Evolutionary conservation across 92 coral and sea anemone species (phyloP), one percentile per base, ranked within the genome.

Genomic region (Umimayanthus chanpuru): DNA sequence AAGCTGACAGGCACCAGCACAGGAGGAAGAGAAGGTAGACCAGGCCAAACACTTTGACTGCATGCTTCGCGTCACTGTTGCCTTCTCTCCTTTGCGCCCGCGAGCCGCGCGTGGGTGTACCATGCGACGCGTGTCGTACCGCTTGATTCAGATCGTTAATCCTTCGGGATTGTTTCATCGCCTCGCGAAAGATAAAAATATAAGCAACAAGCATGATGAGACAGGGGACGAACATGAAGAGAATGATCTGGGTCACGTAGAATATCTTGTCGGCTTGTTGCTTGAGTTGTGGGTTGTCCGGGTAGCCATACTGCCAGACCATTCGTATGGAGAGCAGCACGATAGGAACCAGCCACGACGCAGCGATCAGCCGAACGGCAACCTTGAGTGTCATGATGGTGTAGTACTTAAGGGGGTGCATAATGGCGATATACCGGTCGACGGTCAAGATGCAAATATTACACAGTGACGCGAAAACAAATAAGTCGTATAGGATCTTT

Each of bases 1-100:
- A 94, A 0, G 98, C 98, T 8, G 98, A 94, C 90, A 94, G 82
- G 49, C 91, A 78, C 98, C 98, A 94, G 44, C 95, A 91, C 14
- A 93, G 82, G 9, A 93, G 89, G 76, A 94, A 94, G 86, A 94
- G 50, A 15, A 94, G 55, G 30, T 89, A 93, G 5, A 94, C 98
- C 14, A 94, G 92, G 39, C 98, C 98, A 81, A 93, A 94, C 36
- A 94, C 98, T 87, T 94, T 93, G 82, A 94, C 84, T 8, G 98
- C 93, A 23, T 93, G 92, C 73, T 84, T 93, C 0, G 98, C 98
- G 77, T 94, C 98, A 65, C 18, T 55, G 44, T 90, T 91, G 64
- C 90, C 67, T 55, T 91, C 86, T 64, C 90, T 88, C 23, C 85
- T 41, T 32, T 88, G 85, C 61, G 73, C 81, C 61, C 65, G 74